Evolutionary conservation across 2,888 invertebrate species (phyloP), one percentile per base, ranked within the genome.

Genomic region (Dendrolimus pini): DNA sequence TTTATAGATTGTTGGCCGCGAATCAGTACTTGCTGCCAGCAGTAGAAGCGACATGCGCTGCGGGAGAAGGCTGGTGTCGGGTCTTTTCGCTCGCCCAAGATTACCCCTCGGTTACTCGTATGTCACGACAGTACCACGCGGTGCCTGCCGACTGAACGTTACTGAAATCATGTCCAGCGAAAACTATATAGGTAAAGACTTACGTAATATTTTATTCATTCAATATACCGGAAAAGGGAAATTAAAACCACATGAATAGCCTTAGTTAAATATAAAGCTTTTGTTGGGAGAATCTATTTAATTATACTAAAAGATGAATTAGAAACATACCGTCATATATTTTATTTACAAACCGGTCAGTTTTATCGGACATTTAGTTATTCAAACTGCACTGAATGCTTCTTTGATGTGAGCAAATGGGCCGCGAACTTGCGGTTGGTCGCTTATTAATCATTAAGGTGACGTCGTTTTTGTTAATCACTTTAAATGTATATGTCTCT

Each of bases 111-210:
- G 97, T 61, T 97, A 97, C 85, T 95, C 96, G 54, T 92, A 95
- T 70, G 94, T 98, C 58, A 94, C 96, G 7, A 95, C 95, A 54
- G 94, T 98, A 60, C 98, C 97, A 2, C 92, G 93, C 56, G 97
- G 97, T 41, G 97, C 97, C 54, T 97, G 97, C 81, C 94, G 96
- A 67, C 93, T 98, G 66, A 95, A 96, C 75, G 93, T 98, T 69
- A 95, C 96, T 9, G 97, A 97, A 82, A 91, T 97, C 57, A 93
- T 94, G 61, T 93, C 95, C 72, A 96, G 95, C 75, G 93, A 94
- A 64, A 98, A 97, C 86, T 94, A 95, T 80, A 92, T 97, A 73
- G 97, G 97, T 97, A 85, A 89, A 91, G 72, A 58, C 30, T 30
- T 30, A 30, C 18, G 1, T 30, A 9, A 10, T 47, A 47, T 47